phyloP scores from a whole-genome alignment of 2,888 invertebrate species.

The Cosmorhoe ocellata region DNA sequence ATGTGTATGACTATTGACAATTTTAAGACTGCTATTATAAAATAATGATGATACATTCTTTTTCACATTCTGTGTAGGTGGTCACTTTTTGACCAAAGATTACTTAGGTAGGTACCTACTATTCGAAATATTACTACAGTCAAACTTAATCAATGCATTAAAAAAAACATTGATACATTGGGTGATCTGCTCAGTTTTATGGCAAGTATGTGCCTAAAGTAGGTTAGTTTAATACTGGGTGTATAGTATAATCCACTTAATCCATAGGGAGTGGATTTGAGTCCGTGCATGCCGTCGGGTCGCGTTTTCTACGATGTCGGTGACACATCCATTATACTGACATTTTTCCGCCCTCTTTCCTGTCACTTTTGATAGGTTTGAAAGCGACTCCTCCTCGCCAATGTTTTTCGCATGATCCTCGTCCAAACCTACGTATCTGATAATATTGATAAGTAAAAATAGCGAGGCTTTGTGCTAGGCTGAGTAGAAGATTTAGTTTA shows the following conservation, averaged over 20 bases:
- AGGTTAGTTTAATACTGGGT: constrained; percentile 34
- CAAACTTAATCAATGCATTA: too few species aligned
- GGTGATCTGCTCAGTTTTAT: constrained; percentile 30
- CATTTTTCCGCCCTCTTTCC: constrained; percentile 79
- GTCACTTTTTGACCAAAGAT: too few species aligned
- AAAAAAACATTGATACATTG: too few species aligned
- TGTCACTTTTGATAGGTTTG: constrained; percentile 80
- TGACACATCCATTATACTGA: constrained; percentile 82
- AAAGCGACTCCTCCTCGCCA: constrained; percentile 75
- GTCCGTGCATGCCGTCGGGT: constrained; percentile 64
- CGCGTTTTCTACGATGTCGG: constrained; percentile 70
- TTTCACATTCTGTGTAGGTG: too few species aligned
- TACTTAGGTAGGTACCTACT: too few species aligned
- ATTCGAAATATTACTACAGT: too few species aligned
- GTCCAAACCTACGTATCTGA: constrained; percentile 41
- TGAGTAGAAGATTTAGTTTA: constrained; percentile 30
- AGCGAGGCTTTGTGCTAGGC: constrained; percentile 24
- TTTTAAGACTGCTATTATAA: too few species aligned
- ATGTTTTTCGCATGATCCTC: constrained; percentile 66
- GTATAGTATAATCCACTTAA: constrained; percentile 49
- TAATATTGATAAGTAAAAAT: constrained; percentile 46
- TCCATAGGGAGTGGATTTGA: constrained; percentile 64
- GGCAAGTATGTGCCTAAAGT: constrained; percentile 7
- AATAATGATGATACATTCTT: too few species aligned
- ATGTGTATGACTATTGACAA: too few species aligned